Percentiles rank a stretch among this genome's conserved stretches.
These are phyloP conservation scores for Osmerus eperlanus DNA, from an alignment of 2,113 vertebrate genomes.

Conservation along the genomic window DNA sequence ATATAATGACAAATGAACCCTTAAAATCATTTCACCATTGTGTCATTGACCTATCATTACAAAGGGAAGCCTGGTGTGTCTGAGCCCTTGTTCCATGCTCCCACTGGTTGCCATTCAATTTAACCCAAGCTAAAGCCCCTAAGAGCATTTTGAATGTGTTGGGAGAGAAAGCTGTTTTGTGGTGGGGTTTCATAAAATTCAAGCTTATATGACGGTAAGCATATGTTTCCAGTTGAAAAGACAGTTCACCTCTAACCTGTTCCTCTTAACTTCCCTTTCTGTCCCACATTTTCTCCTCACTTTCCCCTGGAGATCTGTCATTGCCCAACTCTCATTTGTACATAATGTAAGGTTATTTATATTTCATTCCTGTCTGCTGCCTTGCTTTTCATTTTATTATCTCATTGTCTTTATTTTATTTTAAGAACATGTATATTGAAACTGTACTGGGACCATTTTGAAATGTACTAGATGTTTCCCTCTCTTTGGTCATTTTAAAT, in stretches of 20 bases:
- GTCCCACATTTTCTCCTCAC: neutral
- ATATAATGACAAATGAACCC: too few relatives aligned
- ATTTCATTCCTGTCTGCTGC: conserved; percentile 67
- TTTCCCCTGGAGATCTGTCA: neutral
- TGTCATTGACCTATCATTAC: neutral
- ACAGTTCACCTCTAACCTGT: neutral
- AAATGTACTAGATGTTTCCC: conserved; percentile 56
- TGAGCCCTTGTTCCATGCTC: too few relatives aligned
- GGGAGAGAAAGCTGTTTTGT: too few relatives aligned
- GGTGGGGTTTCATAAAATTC: too few relatives aligned
- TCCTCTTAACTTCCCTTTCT: neutral
- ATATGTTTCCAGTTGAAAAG: too few relatives aligned
- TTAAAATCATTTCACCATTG: neutral
- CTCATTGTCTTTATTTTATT: conserved; percentile 6
- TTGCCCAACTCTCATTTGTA: conserved; percentile 21
- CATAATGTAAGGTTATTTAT: conserved; percentile 79
- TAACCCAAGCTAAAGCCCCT: too few relatives aligned
- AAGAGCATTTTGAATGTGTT: too few relatives aligned
- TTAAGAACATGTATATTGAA: conserved; percentile 64
- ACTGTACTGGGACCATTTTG: conserved; percentile 76
- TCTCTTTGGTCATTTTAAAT: conserved; percentile 59
- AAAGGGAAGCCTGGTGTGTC: neutral
- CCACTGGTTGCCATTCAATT: too few relatives aligned
- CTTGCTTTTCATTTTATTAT: conserved; percentile 54
- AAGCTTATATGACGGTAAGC: too few relatives aligned